phyloP scores from a whole-genome alignment of 92 coral and sea anemone species.

The Montipora capitata region DNA sequence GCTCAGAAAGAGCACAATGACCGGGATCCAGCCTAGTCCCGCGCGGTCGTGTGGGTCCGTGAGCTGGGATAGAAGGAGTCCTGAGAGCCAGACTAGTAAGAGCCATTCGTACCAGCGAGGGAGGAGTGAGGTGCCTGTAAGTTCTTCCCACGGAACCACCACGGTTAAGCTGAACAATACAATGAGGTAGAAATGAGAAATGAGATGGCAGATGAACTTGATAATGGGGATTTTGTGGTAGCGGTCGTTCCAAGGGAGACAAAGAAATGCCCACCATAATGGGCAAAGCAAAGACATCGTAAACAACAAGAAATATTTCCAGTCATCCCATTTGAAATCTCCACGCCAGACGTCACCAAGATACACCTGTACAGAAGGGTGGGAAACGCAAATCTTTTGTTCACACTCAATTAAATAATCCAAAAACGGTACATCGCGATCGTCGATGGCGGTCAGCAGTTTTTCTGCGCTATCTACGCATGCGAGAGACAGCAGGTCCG shows the following conservation, averaged over 20 bases:
- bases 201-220: constrained; percentile 97
- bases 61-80: constrained; percentile 90
- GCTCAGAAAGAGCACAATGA: constrained; percentile 89
- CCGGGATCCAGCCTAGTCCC: constrained; percentile 97
- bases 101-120: constrained; percentile 98
- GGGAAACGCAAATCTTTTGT: constrained; percentile 96
- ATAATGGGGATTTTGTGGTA: constrained; percentile 95
- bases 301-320: constrained; percentile 92
- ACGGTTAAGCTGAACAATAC: constrained; percentile 86
- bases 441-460: constrained; percentile 94
- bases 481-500: constrained; percentile 94
- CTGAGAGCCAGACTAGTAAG: constrained; percentile 94
- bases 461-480: constrained; percentile 92
- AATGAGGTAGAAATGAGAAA: constrained; percentile 96
- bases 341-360: constrained; percentile 99
- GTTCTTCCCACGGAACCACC: constrained; percentile 93
- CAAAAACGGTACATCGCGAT: constrained; percentile 92
- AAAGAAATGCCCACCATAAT: constrained; percentile 93
- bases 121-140: constrained; percentile 58
- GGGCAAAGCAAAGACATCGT: constrained; percentile 90
- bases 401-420: constrained; percentile 96
- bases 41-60: constrained; percentile 98
- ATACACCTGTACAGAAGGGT: constrained; percentile 96
- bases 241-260: constrained; percentile 97
- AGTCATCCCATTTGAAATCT: constrained; percentile 95